Conservation (phyloP, 2,797 vertebrate genomes). For the Melanotaenia pygmaea region DNA sequence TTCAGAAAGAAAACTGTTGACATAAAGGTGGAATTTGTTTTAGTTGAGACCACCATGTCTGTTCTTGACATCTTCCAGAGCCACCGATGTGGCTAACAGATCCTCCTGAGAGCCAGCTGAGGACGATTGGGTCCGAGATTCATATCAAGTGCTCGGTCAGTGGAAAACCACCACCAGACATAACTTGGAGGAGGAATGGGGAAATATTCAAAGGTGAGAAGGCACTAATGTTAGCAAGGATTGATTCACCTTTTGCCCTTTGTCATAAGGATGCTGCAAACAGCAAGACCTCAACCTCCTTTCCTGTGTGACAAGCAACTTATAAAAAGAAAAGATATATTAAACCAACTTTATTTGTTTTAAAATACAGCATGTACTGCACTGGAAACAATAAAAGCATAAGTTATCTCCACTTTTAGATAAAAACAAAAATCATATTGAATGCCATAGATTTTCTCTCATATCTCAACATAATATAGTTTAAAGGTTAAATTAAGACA, state of each 20-base stretch:
- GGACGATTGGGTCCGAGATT: conserved; percentile 83
- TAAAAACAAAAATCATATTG: not conserved
- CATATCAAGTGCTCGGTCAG: conserved; percentile 88
- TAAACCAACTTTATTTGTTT: not conserved
- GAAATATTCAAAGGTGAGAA: conserved; percentile 83
- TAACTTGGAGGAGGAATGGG: conserved; percentile 91
- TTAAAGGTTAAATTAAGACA: not conserved
- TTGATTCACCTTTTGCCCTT: conserved; percentile 8
- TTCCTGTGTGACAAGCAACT: conserved; percentile 11
- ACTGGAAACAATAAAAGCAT: not conserved
- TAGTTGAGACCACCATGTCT: conserved; percentile 35
- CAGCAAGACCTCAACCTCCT: conserved; percentile 3
- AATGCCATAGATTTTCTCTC: not conserved
- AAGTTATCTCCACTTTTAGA: not conserved
- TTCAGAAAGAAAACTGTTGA: conserved; percentile 23
- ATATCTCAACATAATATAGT: not conserved
- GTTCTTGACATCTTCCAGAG: conserved; percentile 79
- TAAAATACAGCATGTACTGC: not conserved
- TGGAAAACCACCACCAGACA: conserved; percentile 87
- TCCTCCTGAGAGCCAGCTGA: conserved; percentile 84
- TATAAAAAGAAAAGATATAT: not conserved
- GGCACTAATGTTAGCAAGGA: conserved; percentile 27
- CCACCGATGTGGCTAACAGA: conserved; percentile 88
- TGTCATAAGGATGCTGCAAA: not conserved
- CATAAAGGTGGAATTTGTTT: conserved; percentile 36